Evolutionary conservation across 2,888 invertebrate species (phyloP).

Genomic region (Dioctria rufipes): DNA sequence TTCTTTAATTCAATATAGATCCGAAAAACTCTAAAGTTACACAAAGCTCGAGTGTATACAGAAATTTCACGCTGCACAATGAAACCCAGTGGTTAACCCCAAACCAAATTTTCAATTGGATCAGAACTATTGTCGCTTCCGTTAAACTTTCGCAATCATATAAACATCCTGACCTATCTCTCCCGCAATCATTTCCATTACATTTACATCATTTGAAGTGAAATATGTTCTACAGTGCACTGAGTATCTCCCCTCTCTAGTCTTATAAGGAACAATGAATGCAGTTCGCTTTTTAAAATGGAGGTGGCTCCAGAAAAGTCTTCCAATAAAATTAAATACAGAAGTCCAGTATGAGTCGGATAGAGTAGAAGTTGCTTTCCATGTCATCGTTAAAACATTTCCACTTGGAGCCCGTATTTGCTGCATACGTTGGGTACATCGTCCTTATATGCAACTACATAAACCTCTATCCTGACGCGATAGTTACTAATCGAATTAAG

Average conservation of each 20-base stretch:
- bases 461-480: neutral
- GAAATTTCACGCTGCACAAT: neutral
- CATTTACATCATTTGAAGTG: slow-evolving; percentile 12
- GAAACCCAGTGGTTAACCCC: slow-evolving; percentile 31
- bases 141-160: slow-evolving; percentile 29
- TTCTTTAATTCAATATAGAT: no score
- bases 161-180: neutral
- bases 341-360: neutral
- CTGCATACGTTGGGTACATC: neutral
- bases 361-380: neutral
- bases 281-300: slow-evolving; percentile 28
- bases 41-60: neutral
- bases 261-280: neutral
- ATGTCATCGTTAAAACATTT: slow-evolving; percentile 18
- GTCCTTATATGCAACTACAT: neutral
- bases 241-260: neutral
- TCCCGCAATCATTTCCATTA: slow-evolving; percentile 21
- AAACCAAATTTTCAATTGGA: slow-evolving; percentile 21
- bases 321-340: slow-evolving; percentile 29
- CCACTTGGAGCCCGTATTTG: neutral
- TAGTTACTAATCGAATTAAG: slow-evolving; percentile 16
- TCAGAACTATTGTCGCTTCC: slow-evolving; percentile 34
- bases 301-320: slow-evolving; percentile 26
- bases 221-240: neutral
- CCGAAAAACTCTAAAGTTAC: no score